Conservation (phyloP, 2,888 invertebrate genomes). For the Alloplasta piceator region DNA sequence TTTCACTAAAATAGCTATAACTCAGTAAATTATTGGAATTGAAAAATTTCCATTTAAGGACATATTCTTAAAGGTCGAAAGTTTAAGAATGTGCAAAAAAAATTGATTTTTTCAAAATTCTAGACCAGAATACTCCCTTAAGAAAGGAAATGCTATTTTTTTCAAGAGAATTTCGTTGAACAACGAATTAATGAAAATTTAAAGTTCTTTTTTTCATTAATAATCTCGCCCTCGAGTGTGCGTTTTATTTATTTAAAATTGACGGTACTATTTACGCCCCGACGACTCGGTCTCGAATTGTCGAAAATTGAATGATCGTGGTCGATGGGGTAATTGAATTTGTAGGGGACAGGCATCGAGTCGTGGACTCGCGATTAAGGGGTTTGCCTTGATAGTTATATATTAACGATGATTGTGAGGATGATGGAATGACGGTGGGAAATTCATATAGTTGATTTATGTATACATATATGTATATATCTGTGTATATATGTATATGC, state of each 20-base stretch:
- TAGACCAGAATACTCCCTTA: too few relatives aligned
- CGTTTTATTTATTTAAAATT: constrained; percentile 29
- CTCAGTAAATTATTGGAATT: too few relatives aligned
- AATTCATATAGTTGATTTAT: constrained; percentile 17
- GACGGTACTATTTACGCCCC: not conserved
- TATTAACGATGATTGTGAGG: constrained; percentile 49
- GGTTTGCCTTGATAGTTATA: constrained; percentile 31
- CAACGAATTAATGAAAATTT: not conserved
- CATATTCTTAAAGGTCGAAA: too few relatives aligned
- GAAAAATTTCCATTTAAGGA: too few relatives aligned
- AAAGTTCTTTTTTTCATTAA: not conserved
- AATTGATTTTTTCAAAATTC: not conserved
- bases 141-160: not conserved
- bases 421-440: constrained; percentile 56
- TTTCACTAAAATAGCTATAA: too few relatives aligned
- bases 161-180: not conserved
- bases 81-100: not conserved
- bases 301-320: constrained; percentile 62
- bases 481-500: too few relatives aligned
- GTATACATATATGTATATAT: not conserved
- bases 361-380: constrained; percentile 10
- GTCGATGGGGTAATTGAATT: constrained; percentile 47
- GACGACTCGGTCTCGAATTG: constrained; percentile 47
- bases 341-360: constrained; percentile 8
- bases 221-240: constrained; percentile 11